phyloP scores from a whole-genome alignment of 1,140 invertebrate species.

The Meloidogyne exigua region DNA sequence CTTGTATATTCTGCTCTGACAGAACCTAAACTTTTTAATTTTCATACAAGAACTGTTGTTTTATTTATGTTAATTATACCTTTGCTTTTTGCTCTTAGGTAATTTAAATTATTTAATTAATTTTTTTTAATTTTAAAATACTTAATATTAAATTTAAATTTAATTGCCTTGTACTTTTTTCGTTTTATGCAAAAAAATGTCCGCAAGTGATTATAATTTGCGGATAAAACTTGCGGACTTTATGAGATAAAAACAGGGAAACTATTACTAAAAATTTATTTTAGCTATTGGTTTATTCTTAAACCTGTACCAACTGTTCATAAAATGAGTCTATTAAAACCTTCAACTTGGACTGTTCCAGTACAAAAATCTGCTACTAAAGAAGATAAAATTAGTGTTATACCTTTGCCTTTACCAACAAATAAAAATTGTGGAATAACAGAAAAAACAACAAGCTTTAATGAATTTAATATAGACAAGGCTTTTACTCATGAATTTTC shows the following conservation, averaged over 20 bases:
- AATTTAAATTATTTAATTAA: background rate
- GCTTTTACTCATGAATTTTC: background rate
- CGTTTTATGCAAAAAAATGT: too few species aligned
- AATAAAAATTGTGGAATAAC: background rate
- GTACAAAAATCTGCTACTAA: background rate
- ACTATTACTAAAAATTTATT: too few species aligned
- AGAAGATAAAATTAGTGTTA: background rate
- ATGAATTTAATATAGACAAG: background rate
- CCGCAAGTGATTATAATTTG: too few species aligned
- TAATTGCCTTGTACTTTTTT: too few species aligned
- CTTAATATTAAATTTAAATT: too few species aligned
- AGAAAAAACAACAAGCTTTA: background rate
- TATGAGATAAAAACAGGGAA: too few species aligned
- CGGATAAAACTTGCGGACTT: too few species aligned
- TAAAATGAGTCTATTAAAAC: constrained; percentile 13
- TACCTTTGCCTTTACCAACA: background rate
- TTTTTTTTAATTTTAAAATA: too few species aligned
- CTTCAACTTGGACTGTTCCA: constrained; percentile 35
- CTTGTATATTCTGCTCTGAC: constrained; percentile 29
- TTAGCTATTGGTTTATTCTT: constrained; percentile 26
- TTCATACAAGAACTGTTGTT: constrained; percentile 21
- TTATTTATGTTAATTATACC: constrained; percentile 36
- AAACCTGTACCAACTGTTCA: constrained; percentile 21
- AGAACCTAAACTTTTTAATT: constrained; percentile 24
- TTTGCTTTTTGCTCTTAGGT: constrained; percentile 35